Conservation (phyloP, 2,888 invertebrate genomes). For the Dicyrtoma fusca region DNA sequence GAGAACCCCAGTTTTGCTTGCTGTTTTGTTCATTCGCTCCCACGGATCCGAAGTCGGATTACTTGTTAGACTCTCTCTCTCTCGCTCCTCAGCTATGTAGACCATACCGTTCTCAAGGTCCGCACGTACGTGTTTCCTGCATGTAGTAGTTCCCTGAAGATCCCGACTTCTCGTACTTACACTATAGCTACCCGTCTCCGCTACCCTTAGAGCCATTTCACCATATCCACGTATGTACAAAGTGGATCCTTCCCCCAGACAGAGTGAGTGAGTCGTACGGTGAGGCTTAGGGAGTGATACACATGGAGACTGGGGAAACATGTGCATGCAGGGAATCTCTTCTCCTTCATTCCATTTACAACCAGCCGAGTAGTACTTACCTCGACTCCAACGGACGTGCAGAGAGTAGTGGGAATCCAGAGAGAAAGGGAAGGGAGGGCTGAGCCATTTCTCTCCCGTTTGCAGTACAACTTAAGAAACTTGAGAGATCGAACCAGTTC, state of each 20-base stretch:
- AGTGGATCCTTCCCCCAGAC: not conserved
- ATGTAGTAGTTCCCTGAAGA: not conserved
- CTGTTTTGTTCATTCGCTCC: constrained; percentile 15
- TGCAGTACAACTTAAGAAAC: constrained; percentile 5
- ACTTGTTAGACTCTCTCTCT: constrained; percentile 1
- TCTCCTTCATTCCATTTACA: not conserved
- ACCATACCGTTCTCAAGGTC: not conserved
- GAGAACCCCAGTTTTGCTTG: constrained; percentile 25
- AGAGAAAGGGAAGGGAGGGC: not conserved
- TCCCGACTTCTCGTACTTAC: not conserved
- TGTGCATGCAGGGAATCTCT: not conserved
- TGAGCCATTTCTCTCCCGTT: constrained; percentile 7
- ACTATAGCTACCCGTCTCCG: not conserved
- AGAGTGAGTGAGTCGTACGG: not conserved
- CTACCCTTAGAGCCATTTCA: no score
- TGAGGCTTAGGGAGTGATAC: not conserved
- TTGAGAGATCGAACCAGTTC: constrained; percentile 17
- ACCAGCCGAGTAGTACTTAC: not conserved
- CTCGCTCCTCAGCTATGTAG: not conserved
- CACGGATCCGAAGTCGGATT: constrained; percentile 6
- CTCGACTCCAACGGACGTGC: not conserved
- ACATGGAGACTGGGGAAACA: constrained; percentile 4
- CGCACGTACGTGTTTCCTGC: not conserved
- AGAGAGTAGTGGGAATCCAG: not conserved
- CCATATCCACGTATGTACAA: not conserved